These are phyloP conservation scores for Hypocryptadius cinnamomeus DNA, from an alignment of 2,113 vertebrate species.

Conservation along the genomic window DNA sequence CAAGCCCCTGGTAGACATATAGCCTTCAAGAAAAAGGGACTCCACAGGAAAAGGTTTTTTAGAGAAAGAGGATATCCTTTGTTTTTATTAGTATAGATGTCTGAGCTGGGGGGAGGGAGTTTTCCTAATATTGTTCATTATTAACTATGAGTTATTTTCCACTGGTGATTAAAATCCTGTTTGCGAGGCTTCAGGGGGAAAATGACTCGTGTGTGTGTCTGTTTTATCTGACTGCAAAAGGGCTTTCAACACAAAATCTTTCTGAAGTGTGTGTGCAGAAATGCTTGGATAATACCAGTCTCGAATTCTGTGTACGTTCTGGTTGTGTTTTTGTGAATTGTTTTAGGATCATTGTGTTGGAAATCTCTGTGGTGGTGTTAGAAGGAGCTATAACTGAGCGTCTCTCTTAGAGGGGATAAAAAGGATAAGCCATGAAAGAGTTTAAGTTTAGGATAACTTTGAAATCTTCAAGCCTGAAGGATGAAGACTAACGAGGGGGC, in stretches of 20 bases:
- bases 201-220: neutral
- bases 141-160: constrained; percentile 57
- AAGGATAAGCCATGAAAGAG: neutral
- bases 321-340: neutral
- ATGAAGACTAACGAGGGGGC: neutral
- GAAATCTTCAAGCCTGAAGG: neutral
- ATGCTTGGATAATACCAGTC: neutral
- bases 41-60: constrained; percentile 41
- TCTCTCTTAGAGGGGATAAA: neutral
- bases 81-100: constrained; percentile 56
- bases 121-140: constrained; percentile 62
- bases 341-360: neutral
- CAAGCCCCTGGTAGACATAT: constrained; percentile 34
- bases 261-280: neutral
- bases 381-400: neutral
- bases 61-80: constrained; percentile 56
- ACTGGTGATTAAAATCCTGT: constrained; percentile 48
- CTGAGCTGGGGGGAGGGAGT: constrained; percentile 34
- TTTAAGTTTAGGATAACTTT: neutral
- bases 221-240: neutral
- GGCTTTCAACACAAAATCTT: neutral
- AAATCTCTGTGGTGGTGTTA: neutral
- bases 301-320: neutral
- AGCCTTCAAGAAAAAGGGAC: constrained; percentile 53
- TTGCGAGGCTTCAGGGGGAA: neutral